phyloP scores from a whole-genome alignment of 2,113 vertebrate genomes.

The Rafetus swinhoei region DNA sequence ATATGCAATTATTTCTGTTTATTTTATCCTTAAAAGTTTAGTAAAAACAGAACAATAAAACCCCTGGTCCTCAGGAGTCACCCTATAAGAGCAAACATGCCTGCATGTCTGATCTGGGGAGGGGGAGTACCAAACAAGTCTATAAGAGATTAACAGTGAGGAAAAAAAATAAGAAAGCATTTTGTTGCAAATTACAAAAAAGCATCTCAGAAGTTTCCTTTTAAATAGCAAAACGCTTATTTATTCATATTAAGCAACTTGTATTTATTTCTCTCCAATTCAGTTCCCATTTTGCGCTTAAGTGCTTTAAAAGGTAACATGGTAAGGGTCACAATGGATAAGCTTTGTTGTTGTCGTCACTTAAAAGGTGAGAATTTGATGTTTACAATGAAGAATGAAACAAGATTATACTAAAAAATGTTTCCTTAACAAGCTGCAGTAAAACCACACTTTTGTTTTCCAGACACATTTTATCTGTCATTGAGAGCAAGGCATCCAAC shows the following conservation, averaged over 20 bases:
- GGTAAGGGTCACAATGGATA: neutral
- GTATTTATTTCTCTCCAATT: neutral
- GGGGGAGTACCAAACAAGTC: neutral
- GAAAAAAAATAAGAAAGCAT: neutral
- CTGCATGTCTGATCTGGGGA: neutral
- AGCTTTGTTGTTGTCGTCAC: neutral
- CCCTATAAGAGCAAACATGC: neutral
- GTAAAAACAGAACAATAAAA: neutral
- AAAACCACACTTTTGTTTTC: conserved; percentile 56
- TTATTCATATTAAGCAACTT: neutral
- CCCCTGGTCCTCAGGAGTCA: neutral
- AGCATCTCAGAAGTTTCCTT: neutral
- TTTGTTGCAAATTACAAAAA: neutral
- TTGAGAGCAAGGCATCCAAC: conserved; percentile 28
- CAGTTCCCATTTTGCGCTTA: neutral
- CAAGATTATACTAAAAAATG: conserved; percentile 34
- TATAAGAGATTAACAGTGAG: neutral
- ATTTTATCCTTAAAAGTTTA: neutral
- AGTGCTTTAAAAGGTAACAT: neutral
- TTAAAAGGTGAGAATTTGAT: conserved; percentile 9
- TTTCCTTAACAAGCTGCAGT: conserved; percentile 51
- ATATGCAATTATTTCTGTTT: neutral
- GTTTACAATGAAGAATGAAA: conserved; percentile 20
- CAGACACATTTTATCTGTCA: conserved; percentile 32
- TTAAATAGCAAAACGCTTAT: neutral